A percentile compares a stretch with the other conserved stretches of the same genome.
phyloP scores from a whole-genome alignment of 2,888 invertebrate species.

The Amblyteles armatorius region DNA sequence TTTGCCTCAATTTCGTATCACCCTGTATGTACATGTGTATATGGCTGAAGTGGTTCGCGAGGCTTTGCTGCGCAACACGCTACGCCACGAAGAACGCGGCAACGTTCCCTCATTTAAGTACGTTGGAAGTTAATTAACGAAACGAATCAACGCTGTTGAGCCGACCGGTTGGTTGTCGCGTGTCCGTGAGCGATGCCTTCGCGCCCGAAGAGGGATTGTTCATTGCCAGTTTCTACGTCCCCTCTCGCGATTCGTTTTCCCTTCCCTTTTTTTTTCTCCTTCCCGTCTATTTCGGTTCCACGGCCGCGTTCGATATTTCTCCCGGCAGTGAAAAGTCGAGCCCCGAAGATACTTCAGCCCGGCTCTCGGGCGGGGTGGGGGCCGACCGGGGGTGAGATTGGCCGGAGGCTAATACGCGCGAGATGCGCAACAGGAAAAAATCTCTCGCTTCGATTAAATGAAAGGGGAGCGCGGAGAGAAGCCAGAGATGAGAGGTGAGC shows the following conservation, averaged over 20 bases:
- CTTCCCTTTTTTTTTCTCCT: neutral
- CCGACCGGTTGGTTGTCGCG: neutral
- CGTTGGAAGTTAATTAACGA: constrained; percentile 69
- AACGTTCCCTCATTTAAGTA: constrained; percentile 56
- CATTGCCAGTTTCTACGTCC: constrained; percentile 41
- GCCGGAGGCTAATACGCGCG: constrained; percentile 39
- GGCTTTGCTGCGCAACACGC: constrained; percentile 23
- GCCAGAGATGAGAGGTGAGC: constrained; percentile 42
- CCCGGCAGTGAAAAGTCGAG: constrained; percentile 35
- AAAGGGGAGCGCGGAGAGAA: constrained; percentile 30
- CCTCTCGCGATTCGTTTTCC: neutral
- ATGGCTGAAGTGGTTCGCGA: neutral
- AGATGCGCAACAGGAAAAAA: constrained; percentile 57
- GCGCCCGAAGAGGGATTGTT: constrained; percentile 41
- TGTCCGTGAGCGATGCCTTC: constrained; percentile 34
- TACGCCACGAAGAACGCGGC: constrained; percentile 2
- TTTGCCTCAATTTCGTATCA: neutral
- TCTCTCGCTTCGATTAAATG: constrained; percentile 46
- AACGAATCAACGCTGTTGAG: constrained; percentile 52
- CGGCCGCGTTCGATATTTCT: constrained; percentile 33
- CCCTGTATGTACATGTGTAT: neutral
- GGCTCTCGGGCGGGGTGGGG: neutral
- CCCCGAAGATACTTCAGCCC: neutral
- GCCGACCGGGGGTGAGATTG: constrained; percentile 33
- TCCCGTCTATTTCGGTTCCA: neutral